phyloP scores from a whole-genome alignment of 2,797 vertebrate genomes.

The Tenualosa thibaudeaui region DNA sequence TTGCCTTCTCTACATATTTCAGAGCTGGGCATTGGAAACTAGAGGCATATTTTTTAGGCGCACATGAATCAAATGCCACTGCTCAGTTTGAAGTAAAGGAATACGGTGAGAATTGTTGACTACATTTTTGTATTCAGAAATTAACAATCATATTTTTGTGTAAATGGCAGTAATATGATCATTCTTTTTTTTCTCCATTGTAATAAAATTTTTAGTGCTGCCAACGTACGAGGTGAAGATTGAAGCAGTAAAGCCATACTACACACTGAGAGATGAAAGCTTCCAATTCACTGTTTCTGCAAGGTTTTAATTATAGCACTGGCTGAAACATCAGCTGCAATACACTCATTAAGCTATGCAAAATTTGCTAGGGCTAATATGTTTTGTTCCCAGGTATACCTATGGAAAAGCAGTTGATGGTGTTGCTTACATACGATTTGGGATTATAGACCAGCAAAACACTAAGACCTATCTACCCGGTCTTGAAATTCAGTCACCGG shows the following conservation, averaged over 20 bases:
- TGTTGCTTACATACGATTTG: slow-evolving; percentile 67
- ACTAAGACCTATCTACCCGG: slow-evolving; percentile 63
- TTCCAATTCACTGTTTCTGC: slow-evolving; percentile 65
- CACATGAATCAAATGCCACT: slow-evolving; percentile 59
- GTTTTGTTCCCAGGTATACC: slow-evolving; percentile 58
- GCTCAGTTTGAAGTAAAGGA: slow-evolving; percentile 70
- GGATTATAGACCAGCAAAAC: slow-evolving; percentile 58
- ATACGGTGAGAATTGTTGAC: slow-evolving; percentile 57
- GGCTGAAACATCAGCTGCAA: neutral
- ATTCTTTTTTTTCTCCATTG: neutral
- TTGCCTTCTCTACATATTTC: slow-evolving; percentile 25
- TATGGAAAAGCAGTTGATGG: slow-evolving; percentile 70
- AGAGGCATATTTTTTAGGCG: slow-evolving; percentile 57
- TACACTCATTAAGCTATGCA: neutral
- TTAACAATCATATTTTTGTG: no score
- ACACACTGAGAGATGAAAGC: slow-evolving; percentile 52
- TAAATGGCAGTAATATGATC: no score
- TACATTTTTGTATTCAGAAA: no score
- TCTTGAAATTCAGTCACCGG: slow-evolving; percentile 65
- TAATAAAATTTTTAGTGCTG: slow-evolving; percentile 57
- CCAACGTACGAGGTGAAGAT: slow-evolving; percentile 72
- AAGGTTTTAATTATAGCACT: slow-evolving; percentile 47
- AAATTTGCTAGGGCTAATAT: neutral
- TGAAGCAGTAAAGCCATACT: slow-evolving; percentile 57
- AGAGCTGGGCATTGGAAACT: slow-evolving; percentile 73